Base-by-base conservation (phyloP, 92 coral and sea anemone genomes). In the Paramuricea clavata region DNA sequence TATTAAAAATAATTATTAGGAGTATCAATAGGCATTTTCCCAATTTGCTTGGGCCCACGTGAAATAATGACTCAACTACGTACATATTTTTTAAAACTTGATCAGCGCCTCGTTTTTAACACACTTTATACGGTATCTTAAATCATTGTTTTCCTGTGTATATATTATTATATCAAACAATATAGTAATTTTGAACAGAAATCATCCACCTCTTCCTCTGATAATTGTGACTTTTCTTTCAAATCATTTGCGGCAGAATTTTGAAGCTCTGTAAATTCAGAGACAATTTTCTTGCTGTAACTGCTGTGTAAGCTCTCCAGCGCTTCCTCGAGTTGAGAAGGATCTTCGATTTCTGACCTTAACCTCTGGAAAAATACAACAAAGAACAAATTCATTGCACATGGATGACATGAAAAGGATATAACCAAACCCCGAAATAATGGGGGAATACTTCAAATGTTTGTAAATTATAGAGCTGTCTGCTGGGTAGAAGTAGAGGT, bases 271-370 rank as follows among this genome's bases (percentile, higher is more conserved):
- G 89, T 79, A 52, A 95, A 88, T 80, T 93, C 89, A 32, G 89
- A 86, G 62, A 95, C 98, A 91, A 87, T 94, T 83, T 88, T 94
- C 91, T 96, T 96, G 43, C 97, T 90, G 74, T 90, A 87, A 65
- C 87, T 94, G 27, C 98, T 88, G 82, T 96, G 98, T 61, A 94
- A 85, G 22, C 87, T 79, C 50, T 96, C 99, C 49, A 94, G 76
- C 32, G 92, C 93, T 70, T 93, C 95, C 23, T 96, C 99, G 65
- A 96, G 88, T 80, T 93, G 90, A 62, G 85, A 31, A 1, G 93
- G 88, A 78, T 96, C 97, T 44, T 85, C 74, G 35, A 93, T 90
- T 60, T 91, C 87, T 34, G 81, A 88, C 44, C 89, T 92, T 59
- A 94, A 88, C 77, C 89, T 95, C 99, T 95, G 86, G 49, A 60